Conservation (phyloP, 2,113 vertebrate species). For the Dicentrarchus labrax region DNA sequence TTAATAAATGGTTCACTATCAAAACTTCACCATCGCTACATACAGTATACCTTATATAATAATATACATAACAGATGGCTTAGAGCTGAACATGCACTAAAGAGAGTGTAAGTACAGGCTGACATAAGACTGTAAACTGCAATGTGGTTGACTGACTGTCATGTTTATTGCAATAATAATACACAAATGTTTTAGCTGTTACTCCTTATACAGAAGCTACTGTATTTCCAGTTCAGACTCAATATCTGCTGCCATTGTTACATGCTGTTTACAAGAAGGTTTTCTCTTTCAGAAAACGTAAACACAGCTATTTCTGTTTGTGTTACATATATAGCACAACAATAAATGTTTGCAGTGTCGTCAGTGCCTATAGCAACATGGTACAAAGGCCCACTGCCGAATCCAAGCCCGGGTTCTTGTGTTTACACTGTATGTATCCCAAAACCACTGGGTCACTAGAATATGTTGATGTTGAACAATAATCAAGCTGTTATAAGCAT, state of each 20-base stretch:
- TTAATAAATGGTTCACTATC: background rate
- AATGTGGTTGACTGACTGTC: too few relatives aligned
- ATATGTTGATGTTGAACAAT: background rate
- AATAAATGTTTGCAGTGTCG: background rate
- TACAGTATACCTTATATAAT: too few relatives aligned
- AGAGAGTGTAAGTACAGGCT: background rate
- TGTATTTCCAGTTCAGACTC: slow-evolving; percentile 3
- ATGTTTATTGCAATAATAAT: background rate
- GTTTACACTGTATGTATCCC: background rate
- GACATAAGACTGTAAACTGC: background rate
- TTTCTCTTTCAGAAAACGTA: slow-evolving; percentile 4
- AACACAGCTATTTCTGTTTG: slow-evolving; percentile 4
- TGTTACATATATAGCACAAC: background rate
- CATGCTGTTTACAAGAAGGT: slow-evolving; percentile 8
- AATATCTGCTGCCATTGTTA: background rate
- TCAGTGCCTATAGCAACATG: background rate
- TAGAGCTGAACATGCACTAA: background rate
- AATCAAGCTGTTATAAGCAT: background rate
- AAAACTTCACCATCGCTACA: background rate
- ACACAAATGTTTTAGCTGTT: background rate
- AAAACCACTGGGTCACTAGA: background rate
- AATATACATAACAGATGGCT: background rate
- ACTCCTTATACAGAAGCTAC: background rate
- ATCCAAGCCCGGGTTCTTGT: background rate
- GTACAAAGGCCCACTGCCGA: background rate